Conservation (phyloP, 2,888 invertebrate genomes). For the Rambutsinella grinnellia region DNA sequence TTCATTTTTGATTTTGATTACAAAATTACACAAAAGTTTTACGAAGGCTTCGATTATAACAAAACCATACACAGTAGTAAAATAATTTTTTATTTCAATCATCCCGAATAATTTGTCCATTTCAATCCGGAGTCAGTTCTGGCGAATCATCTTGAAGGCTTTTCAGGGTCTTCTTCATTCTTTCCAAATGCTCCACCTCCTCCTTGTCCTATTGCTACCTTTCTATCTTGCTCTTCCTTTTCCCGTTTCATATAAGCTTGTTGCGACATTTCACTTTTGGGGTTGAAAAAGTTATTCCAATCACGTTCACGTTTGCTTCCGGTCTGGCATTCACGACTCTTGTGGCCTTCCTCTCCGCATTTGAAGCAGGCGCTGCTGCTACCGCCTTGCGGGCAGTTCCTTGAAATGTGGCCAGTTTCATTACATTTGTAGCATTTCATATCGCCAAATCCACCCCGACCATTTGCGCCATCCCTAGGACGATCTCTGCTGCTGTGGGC, state of each 20-base stretch:
- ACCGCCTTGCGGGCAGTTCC: constrained; percentile 26
- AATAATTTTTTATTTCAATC: no score
- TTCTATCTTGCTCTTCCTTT: constrained; percentile 49
- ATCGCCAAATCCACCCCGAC: constrained; percentile 51
- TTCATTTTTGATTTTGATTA: no score
- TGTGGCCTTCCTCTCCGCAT: constrained; percentile 26
- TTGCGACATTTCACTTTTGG: constrained; percentile 62
- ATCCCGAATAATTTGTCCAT: no score
- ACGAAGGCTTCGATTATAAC: no score
- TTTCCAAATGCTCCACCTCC: no score
- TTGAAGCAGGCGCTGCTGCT: constrained; percentile 23
- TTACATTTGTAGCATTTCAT: constrained; percentile 36
- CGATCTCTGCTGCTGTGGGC: constrained; percentile 13
- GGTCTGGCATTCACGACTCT: no score
- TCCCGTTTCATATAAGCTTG: constrained; percentile 53
- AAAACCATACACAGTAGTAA: no score
- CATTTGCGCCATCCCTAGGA: not conserved
- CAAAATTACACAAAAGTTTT: no score
- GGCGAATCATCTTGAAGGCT: constrained; percentile 63
- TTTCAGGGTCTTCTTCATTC: constrained; percentile 44
- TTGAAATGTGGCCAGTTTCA: constrained; percentile 6
- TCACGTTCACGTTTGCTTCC: constrained; percentile 49
- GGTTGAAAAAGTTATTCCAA: constrained; percentile 62
- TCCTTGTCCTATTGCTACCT: constrained; percentile 50
- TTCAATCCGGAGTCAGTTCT: constrained; percentile 40